Evolutionary conservation across 2,797 vertebrate genomes (phyloP).

Genomic region (Stomatorhinus walkeri): DNA sequence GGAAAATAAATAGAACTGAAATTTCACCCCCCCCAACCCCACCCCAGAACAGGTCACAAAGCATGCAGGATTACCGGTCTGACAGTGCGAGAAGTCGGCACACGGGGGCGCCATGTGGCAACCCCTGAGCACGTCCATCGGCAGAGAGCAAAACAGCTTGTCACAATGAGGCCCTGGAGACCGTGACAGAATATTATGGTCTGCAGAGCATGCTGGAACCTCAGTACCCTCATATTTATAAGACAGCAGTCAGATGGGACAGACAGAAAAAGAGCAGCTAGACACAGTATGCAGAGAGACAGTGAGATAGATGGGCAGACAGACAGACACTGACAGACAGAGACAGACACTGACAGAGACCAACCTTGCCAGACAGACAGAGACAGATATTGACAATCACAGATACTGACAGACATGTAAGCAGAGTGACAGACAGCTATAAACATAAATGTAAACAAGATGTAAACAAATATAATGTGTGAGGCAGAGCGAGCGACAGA

Average conservation of each 20-base stretch:
- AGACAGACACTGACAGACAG: not conserved
- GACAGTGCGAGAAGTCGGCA: not conserved
- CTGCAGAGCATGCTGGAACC: not conserved
- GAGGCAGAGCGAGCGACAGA: not conserved
- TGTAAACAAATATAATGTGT: not conserved
- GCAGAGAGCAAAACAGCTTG: not conserved
- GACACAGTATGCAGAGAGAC: not conserved
- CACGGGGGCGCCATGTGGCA: not conserved
- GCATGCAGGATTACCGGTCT: not conserved
- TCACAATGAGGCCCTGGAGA: not conserved
- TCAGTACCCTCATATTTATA: not conserved
- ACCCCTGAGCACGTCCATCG: not conserved
- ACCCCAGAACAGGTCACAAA: conserved; percentile 59
- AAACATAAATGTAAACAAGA: not conserved
- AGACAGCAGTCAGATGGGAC: not conserved
- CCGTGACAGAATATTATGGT: not conserved
- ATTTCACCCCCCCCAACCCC: conserved; percentile 53
- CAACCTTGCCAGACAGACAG: conserved; percentile 25
- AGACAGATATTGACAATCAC: not conserved
- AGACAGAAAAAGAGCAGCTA: not conserved
- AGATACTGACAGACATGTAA: not conserved
- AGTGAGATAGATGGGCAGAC: not conserved
- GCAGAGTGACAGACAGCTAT: not conserved
- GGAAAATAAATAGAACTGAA: conserved; percentile 34
- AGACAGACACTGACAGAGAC: not conserved